Percentiles rank a stretch among this genome's conserved stretches.
Evolutionary conservation across 2,113 vertebrate genomes (phyloP).

Genomic region (Siphamia tubifer): DNA sequence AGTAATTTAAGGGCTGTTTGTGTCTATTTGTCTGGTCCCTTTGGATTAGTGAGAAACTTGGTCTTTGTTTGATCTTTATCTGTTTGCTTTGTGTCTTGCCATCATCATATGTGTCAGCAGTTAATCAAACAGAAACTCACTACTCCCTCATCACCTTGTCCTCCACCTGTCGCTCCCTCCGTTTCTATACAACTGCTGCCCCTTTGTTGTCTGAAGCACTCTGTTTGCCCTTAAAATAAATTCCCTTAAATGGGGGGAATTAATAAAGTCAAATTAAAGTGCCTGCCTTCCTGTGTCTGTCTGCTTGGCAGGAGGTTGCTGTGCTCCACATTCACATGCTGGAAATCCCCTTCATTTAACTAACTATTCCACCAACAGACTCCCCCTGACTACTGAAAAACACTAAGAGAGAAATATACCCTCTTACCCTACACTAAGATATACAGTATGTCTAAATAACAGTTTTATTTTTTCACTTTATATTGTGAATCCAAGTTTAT

Average conservation of each 20-base stretch:
- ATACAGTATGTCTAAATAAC: background rate
- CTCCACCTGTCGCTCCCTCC: background rate
- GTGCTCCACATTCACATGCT: conserved; percentile 58
- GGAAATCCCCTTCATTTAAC: conserved; percentile 74
- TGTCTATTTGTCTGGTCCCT: too few species aligned
- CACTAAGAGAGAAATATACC: background rate
- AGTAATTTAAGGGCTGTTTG: too few species aligned
- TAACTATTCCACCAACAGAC: conserved; percentile 32
- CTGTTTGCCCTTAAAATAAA: conserved; percentile 9
- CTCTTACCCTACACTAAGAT: background rate
- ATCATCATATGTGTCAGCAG: background rate
- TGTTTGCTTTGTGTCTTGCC: background rate
- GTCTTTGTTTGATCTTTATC: too few species aligned
- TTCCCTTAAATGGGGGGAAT: background rate
- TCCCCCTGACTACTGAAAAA: conserved; percentile 7
- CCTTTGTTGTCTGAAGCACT: conserved; percentile 17
- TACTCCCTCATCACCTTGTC: background rate
- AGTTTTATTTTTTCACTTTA: background rate
- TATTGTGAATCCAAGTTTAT: background rate
- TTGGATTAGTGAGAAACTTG: too few species aligned
- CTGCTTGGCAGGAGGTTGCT: conserved; percentile 8
- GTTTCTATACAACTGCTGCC: background rate
- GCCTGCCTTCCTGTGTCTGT: background rate
- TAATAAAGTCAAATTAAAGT: background rate
- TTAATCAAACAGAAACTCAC: background rate